phyloP scores from a whole-genome alignment of 2,888 invertebrate genomes.

The Petrolisthes manimaculis region DNA sequence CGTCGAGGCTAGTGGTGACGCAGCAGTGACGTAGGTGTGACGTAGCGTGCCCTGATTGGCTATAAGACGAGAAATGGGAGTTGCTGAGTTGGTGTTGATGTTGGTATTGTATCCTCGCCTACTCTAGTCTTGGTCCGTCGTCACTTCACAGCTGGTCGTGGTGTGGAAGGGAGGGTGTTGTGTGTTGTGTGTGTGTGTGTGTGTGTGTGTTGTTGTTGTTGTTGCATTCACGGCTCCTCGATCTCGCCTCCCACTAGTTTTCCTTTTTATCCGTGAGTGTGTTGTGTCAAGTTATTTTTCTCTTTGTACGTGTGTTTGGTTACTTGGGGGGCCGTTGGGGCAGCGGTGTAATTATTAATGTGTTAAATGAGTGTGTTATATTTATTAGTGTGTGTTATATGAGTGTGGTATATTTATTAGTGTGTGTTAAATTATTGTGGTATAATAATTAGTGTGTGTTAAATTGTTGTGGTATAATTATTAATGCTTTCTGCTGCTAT shows the following conservation, averaged over 20 bases:
- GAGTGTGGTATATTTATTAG: no score
- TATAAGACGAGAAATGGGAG: background rate
- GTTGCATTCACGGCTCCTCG: background rate
- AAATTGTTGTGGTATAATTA: no score
- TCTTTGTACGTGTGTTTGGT: no score
- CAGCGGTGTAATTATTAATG: no score
- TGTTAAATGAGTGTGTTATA: no score
- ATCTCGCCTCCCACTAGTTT: background rate
- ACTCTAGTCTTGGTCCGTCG: background rate
- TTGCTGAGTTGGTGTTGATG: background rate
- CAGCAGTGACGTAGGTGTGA: conserved; percentile 28
- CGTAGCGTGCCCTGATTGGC: background rate
- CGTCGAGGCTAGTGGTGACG: background rate
- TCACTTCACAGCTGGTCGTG: background rate
- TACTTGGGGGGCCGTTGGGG: no score
- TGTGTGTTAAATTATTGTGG: no score
- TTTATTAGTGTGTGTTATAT: no score
- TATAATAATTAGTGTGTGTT: no score
- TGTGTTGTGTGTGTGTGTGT: background rate
- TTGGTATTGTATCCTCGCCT: background rate
- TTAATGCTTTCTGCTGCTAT: no score
- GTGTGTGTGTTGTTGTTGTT: background rate
- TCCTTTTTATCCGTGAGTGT: background rate
- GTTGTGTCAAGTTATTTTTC: no score
- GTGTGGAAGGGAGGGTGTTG: background rate